Evolutionary conservation across 1,140 invertebrate species (phyloP).

Genomic region (Pogonus chalceus): DNA sequence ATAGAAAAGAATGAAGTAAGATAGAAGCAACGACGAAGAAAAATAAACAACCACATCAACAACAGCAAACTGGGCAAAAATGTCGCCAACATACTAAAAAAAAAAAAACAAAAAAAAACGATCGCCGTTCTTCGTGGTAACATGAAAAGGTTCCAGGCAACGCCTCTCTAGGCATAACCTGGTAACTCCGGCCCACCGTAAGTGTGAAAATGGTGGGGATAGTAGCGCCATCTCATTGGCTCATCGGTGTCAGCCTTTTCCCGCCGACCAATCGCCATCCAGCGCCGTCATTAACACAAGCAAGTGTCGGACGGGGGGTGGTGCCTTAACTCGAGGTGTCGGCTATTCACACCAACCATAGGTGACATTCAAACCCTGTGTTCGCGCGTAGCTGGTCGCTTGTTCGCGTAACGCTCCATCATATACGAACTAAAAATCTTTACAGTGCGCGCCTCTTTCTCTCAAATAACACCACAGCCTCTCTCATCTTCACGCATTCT

Average conservation of each 20-base stretch:
- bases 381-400: background rate
- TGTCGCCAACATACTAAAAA: conserved; percentile 9
- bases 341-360: conserved; percentile 3
- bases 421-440: no score
- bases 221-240: conserved; percentile 30
- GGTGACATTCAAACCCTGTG: background rate
- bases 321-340: conserved; percentile 29
- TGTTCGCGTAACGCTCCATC: no score
- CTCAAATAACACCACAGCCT: no score
- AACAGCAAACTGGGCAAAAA: conserved; percentile 5
- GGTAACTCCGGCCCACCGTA: conserved; percentile 30
- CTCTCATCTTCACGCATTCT: no score
- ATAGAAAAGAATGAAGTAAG: background rate
- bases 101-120: conserved; percentile 11
- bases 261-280: conserved; percentile 26
- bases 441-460: no score
- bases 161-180: conserved; percentile 33
- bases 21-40: background rate
- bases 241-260: conserved; percentile 21
- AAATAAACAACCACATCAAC: background rate
- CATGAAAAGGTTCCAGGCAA: conserved; percentile 26
- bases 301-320: conserved; percentile 17
- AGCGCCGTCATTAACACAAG: conserved; percentile 32
- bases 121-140: conserved; percentile 14
- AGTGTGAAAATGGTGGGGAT: conserved; percentile 33